phyloP scores from a whole-genome alignment of 1,140 invertebrate genomes.

The Cylas formicarius region DNA sequence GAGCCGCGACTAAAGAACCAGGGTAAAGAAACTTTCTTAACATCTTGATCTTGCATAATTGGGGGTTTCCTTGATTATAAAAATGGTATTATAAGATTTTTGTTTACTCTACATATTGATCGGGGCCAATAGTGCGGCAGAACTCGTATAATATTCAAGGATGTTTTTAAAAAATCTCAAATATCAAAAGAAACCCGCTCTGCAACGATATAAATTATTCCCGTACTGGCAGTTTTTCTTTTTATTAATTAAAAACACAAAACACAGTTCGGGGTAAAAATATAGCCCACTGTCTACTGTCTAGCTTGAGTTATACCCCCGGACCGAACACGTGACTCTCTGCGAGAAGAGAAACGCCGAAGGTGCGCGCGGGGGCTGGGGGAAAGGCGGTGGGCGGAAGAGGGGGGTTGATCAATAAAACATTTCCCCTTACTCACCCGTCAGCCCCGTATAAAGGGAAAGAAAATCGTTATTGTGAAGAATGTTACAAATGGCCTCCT shows the following conservation, averaged over 20 bases:
- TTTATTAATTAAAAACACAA: conserved; percentile 28
- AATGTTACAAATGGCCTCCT: conserved; percentile 32
- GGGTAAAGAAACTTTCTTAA: too few species aligned
- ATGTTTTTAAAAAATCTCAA: too few species aligned
- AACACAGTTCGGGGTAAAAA: conserved; percentile 16
- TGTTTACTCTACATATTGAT: too few species aligned
- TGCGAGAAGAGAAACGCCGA: conserved; percentile 11
- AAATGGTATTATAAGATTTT: too few species aligned
- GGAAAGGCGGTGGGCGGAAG: conserved; percentile 13
- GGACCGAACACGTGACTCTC: conserved; percentile 35
- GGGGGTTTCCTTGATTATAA: too few species aligned
- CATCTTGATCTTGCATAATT: too few species aligned
- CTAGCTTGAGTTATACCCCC: conserved; percentile 36
- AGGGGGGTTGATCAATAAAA: conserved; percentile 40
- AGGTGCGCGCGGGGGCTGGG: conserved; percentile 21
- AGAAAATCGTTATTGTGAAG: conserved; percentile 40
- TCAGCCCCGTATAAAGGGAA: conserved; percentile 27
- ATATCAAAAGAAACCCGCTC: too few species aligned
- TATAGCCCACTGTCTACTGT: conserved; percentile 26
- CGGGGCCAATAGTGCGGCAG: too few species aligned
- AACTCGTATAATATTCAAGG: too few species aligned
- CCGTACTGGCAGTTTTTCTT: conserved; percentile 16
- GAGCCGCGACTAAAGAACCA: too few species aligned
- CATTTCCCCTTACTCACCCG: conserved; percentile 32
- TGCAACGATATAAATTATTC: too few species aligned